phyloP scores from a whole-genome alignment of 1,140 invertebrate species.

The Ruditapes philippinarum region DNA sequence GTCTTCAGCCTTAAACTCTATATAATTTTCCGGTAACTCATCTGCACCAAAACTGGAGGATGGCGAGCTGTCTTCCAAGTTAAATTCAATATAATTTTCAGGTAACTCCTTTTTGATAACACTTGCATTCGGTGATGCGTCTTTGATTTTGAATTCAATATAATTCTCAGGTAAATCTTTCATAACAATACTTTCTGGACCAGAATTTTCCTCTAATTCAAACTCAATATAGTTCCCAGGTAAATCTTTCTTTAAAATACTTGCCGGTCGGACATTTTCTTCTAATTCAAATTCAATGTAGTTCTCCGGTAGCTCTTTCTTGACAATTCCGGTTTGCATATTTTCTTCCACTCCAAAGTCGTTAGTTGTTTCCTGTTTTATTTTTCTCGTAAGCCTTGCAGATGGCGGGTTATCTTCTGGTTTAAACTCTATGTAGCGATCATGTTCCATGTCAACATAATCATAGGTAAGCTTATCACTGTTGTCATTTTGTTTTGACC shows the following conservation, averaged over 20 bases:
- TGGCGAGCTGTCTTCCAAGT: neutral
- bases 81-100: neutral
- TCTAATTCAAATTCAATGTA: slow-evolving; percentile 17
- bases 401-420: neutral
- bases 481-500: neutral
- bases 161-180: neutral
- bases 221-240: neutral
- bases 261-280: neutral
- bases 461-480: neutral
- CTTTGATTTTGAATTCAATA: neutral
- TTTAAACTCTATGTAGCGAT: neutral
- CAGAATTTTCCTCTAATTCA: neutral
- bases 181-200: neutral
- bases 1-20: neutral
- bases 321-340: neutral
- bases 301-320: neutral
- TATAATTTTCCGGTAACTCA: neutral
- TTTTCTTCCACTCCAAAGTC: slow-evolving; percentile 4
- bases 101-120: neutral
- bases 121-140: neutral
- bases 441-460: slow-evolving; percentile 3
- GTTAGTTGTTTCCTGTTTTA: neutral
- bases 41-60: neutral
- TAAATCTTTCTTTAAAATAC: neutral
- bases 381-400: neutral